Conservation (phyloP, 2,797 vertebrate genomes). For the Carduelis carduelis region DNA sequence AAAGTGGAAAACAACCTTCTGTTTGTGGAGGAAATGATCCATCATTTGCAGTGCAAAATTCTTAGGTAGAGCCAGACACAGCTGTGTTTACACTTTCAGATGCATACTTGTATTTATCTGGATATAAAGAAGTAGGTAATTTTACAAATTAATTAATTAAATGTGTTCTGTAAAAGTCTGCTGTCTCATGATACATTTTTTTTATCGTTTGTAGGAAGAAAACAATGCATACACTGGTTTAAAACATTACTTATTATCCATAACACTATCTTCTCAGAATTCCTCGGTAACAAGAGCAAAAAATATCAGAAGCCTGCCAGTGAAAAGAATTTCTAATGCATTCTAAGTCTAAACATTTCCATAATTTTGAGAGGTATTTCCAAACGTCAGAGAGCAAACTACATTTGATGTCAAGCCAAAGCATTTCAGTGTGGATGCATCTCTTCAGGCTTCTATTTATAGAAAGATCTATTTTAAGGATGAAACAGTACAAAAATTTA, state of each 20-base stretch:
- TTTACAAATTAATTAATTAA: conserved; percentile 19
- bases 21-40: neutral
- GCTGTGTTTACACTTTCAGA: conserved; percentile 18
- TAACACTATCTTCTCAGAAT: neutral
- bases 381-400: conserved; percentile 36
- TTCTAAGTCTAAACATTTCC: neutral
- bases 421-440: neutral
- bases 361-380: neutral
- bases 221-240: neutral
- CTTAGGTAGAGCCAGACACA: neutral
- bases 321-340: neutral
- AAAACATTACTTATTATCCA: neutral
- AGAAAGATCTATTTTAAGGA: neutral
- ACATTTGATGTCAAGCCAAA: neutral
- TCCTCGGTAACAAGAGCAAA: neutral
- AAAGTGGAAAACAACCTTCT: neutral
- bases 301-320: neutral
- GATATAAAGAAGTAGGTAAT: conserved; percentile 1
- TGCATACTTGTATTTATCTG: neutral
- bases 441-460: neutral
- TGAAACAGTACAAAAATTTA: neutral
- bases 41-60: neutral
- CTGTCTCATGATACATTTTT: neutral
- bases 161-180: neutral
- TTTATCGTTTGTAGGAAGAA: neutral